phyloP scores from a whole-genome alignment of 30 jellyfish, hydroid and myxozoan species.

The Clytia hemisphaerica region DNA sequence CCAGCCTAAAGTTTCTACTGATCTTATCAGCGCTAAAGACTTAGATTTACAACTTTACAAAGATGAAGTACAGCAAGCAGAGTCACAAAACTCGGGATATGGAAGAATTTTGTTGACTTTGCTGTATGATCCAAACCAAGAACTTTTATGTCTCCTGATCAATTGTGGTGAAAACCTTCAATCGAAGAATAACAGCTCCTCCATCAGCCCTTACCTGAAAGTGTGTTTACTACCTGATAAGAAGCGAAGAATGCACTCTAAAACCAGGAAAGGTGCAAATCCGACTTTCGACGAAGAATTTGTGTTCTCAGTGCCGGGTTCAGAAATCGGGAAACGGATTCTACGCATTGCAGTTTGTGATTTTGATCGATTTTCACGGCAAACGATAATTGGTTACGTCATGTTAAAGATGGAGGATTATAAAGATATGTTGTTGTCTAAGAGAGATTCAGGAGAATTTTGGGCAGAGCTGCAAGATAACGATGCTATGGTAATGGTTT shows the following conservation, averaged over 20 bases:
- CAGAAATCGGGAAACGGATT: conserved; percentile 50
- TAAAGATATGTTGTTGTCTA: conserved; percentile 40
- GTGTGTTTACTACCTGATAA: conserved; percentile 74
- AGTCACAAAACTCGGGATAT: conserved; percentile 67
- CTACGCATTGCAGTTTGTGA: conserved; percentile 65
- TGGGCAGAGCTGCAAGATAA: conserved; percentile 78
- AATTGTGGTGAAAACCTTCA: conserved; percentile 38
- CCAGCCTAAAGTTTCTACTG: conserved; percentile 3
- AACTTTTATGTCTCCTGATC: conserved; percentile 46
- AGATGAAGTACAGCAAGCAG: conserved; percentile 54
- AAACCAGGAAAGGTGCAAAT: conserved; percentile 49
- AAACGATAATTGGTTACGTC: conserved; percentile 62
- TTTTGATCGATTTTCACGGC: conserved; percentile 86
- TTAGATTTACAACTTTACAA: conserved; percentile 60
- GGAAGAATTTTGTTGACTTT: conserved; percentile 60
- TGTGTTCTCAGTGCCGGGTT: conserved; percentile 44
- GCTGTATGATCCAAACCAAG: conserved; percentile 51
- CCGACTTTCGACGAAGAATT: conserved; percentile 86
- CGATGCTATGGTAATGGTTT: conserved; percentile 44
- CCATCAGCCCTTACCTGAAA: conserved; percentile 67
- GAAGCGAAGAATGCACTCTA: conserved; percentile 71
- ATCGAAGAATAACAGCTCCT: conserved; percentile 32
- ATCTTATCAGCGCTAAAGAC: conserved; percentile 54
- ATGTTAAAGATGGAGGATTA: conserved; percentile 56
- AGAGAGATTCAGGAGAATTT: conserved; percentile 74